A percentile compares a stretch with the other conserved stretches of the same genome.
Conservation (phyloP, 2,113 vertebrate species). For the Emydura subglobosa region DNA sequence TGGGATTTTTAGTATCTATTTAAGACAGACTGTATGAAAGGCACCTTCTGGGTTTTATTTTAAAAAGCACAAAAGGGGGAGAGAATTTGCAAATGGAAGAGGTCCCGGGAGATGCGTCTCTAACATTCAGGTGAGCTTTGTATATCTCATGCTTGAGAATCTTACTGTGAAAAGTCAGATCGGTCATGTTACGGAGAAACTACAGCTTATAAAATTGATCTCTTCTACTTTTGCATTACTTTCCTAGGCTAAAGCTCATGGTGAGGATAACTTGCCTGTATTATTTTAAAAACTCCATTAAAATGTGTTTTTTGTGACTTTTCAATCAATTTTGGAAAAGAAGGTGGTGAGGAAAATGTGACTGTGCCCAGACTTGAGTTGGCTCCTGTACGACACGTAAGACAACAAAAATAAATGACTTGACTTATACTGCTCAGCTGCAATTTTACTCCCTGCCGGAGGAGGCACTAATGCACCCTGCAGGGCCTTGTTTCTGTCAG, state of each 20-base stretch:
- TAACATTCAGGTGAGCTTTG: not conserved
- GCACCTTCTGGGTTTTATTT: not conserved
- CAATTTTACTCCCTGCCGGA: not conserved
- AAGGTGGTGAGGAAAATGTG: not conserved
- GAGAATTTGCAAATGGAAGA: not conserved
- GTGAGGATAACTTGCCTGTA: not conserved
- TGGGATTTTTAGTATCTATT: not conserved
- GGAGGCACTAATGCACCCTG: not conserved
- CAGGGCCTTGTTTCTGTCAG: not conserved
- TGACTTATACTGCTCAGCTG: accelerated
- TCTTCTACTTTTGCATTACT: not conserved
- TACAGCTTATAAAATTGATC: not conserved
- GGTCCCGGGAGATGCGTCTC: not conserved
- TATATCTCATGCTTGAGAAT: not conserved
- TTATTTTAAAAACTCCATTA: not conserved
- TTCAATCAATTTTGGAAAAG: not conserved
- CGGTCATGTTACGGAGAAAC: not conserved
- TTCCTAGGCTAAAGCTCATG: not conserved
- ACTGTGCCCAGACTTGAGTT: not conserved
- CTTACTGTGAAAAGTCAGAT: not conserved
- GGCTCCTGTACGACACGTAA: not conserved
- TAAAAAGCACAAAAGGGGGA: not conserved
- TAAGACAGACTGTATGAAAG: not conserved
- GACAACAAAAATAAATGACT: not conserved
- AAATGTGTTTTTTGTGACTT: not conserved